Base-by-base conservation (phyloP, 2,113 vertebrate species). In the Oryzias curvinotus region DNA sequence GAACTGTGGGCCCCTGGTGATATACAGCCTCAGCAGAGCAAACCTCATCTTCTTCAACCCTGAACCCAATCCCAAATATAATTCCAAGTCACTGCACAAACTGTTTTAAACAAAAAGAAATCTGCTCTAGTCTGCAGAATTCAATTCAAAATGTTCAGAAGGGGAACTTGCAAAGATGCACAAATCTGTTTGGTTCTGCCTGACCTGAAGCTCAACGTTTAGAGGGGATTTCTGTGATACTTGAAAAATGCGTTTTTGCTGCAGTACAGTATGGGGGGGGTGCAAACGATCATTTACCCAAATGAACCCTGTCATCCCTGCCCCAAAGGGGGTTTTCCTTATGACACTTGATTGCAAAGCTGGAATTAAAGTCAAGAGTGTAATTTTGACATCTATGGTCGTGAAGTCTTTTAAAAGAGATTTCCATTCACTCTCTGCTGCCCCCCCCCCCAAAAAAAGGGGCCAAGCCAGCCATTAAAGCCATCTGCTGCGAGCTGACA, bases 1-100 rank as follows among this genome's bases (percentile, higher is more conserved):
- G 68, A 84, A 73, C 68, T 50, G 61, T 63, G 77, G 83, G 64
- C 71, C 86, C 81, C 82, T 47, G 52, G 73, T 88, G 86, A 90
- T 88, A 88, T 84, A 87, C 68, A 85, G 84, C 78, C 76, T 57
- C 57, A 68, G 62, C 65, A 84, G 53, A 56, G 64, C 53, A 49
- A 54, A 64, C 56, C 65, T 68, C 62, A 57, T 62, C n/a, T 21
- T 46, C 47, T 56, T 14, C 25, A 77, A 41, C 57, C 60, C 49
- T n/a, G 51, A 57, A n/a, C 62, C 52, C 61, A 53, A 68, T 65
- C 68, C 54, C 50, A 75, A 65, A 71, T 72, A 57, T 47, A 52
- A 51, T 58, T 21, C 17, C 19, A 28, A 62, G 56, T 65, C 54
- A 43, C 45, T 36, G 28, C 42, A 51, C 52, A 28, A 28, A 28